Evolutionary conservation across 2,888 invertebrate species (phyloP).

Genomic region (Helobdella robusta): DNA sequence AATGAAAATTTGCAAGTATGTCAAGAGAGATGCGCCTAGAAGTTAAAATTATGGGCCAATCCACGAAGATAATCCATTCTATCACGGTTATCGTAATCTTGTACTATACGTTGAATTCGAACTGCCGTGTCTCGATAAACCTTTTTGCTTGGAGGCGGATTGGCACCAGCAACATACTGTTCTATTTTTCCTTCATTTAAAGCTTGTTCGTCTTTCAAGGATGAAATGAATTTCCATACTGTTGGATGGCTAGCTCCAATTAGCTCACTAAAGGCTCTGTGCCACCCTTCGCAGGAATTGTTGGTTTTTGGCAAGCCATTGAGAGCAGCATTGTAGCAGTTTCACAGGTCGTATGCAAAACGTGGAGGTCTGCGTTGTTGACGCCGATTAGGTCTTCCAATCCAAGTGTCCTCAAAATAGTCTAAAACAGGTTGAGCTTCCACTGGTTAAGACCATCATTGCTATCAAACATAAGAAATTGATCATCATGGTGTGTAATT

Average conservation of each 20-base stretch:
- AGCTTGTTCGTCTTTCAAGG: conserved; percentile 3
- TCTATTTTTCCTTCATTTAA: not conserved
- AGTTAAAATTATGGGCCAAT: conserved; percentile 7
- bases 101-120: not conserved
- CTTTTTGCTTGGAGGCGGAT: not conserved
- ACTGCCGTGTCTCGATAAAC: not conserved
- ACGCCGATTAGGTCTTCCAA: conserved; percentile 1
- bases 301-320: not conserved
- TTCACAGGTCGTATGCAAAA: not conserved
- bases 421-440: not conserved
- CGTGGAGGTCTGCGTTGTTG: conserved; percentile 11
- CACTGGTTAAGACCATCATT: no score
- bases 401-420: conserved; percentile 11
- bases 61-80: not conserved
- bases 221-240: conserved; percentile 1
- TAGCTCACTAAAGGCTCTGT: not conserved
- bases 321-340: not conserved
- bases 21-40: no score
- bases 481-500: no score
- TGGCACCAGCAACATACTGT: not conserved
- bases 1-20: no score
- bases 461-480: no score
- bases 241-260: conserved; percentile 8
- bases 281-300: conserved; percentile 5
- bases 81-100: not conserved